These are phyloP conservation scores for Ferrisia virgata DNA, from an alignment of 2,888 invertebrate species.

Conservation along the genomic window DNA sequence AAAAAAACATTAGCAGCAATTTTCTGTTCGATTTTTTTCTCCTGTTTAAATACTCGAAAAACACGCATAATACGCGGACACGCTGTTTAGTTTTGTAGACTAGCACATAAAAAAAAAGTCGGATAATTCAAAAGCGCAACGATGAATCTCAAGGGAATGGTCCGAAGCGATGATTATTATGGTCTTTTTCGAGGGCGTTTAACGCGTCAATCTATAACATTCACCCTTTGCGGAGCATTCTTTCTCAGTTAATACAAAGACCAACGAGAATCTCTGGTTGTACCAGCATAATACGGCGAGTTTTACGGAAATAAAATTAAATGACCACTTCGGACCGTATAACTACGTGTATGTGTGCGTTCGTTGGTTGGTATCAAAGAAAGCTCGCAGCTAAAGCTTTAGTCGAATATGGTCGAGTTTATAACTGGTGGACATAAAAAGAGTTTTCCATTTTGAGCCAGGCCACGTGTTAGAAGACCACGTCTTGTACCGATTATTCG, in stretches of 20 bases:
- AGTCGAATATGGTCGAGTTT: background rate
- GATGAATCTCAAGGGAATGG: slow-evolving; percentile 34
- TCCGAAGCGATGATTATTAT: slow-evolving; percentile 31
- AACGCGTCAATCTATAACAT: slow-evolving; percentile 32
- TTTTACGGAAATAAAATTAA: slow-evolving; percentile 24
- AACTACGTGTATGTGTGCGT: background rate
- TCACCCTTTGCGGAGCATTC: slow-evolving; percentile 12
- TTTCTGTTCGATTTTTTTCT: background rate
- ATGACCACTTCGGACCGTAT: background rate
- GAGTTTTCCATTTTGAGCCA: background rate
- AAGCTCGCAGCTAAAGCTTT: background rate
- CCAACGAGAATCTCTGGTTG: slow-evolving; percentile 5
- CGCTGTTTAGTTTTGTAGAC: slow-evolving; percentile 25
- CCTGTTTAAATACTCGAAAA: slow-evolving; percentile 10
- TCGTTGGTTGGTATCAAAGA: background rate
- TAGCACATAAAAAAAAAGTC: slow-evolving; percentile 13
- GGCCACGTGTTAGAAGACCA: background rate
- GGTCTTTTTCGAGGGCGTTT: slow-evolving; percentile 38
- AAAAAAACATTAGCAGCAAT: background rate
- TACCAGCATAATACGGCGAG: background rate
- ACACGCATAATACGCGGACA: slow-evolving; percentile 1
- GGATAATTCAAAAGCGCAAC: slow-evolving; percentile 14
- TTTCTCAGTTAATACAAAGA: slow-evolving; percentile 28
- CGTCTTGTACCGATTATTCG: background rate
- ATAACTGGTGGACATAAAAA: background rate